Evolutionary conservation across 2,888 invertebrate genomes (phyloP), one percentile per base, ranked within the genome.

Genomic region (Dolichomitus sp.): DNA sequence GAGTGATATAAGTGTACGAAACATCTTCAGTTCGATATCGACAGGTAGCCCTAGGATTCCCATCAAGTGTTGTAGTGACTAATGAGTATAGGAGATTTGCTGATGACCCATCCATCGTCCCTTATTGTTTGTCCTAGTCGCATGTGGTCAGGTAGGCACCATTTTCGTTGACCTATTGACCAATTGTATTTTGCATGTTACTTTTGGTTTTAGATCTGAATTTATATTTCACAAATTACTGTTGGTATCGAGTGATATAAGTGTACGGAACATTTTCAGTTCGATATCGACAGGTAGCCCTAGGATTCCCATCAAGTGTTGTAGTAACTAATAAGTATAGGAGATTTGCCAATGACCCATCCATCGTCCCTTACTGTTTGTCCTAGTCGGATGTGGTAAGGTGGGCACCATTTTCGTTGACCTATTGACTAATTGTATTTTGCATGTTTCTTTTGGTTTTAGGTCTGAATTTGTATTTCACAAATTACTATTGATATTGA

Each of bases 281-380:
- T 61, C 37, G 63, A 74, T 78, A 68, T 81, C 81, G 78, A 77
- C 63, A 65, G 63, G 54, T 33, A 11, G 23, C 17, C 74, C 69
- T 69, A 57, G 54, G 69, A 73, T 45, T 27, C 33, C 52, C 57
- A 59, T 81, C 72, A 54, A 12, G 17, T 42, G 66, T 19, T 73
- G 72, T 73, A 73, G 63, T 52, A 54, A 68, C 66, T 78, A 73
- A 81, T 78, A 37, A 69, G 78, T 68, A 57, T 45, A 40, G 68
- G 48, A 52, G 48, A 65, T 48, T 69, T 48, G 42, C 65, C 57
- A 42, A 33, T 14, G 37, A 54, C 40, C 57, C 4, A 33, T 59
- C 14, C 33, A 33, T n/a, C 7, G 57, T 57, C 14, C 17, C 17
- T 40, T 19, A 40, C 27, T 17, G 54, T 30, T 70, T 70, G 40